These are phyloP conservation scores for Rhea americana DNA, from an alignment of 2,113 vertebrate species.

Conservation along the genomic window DNA sequence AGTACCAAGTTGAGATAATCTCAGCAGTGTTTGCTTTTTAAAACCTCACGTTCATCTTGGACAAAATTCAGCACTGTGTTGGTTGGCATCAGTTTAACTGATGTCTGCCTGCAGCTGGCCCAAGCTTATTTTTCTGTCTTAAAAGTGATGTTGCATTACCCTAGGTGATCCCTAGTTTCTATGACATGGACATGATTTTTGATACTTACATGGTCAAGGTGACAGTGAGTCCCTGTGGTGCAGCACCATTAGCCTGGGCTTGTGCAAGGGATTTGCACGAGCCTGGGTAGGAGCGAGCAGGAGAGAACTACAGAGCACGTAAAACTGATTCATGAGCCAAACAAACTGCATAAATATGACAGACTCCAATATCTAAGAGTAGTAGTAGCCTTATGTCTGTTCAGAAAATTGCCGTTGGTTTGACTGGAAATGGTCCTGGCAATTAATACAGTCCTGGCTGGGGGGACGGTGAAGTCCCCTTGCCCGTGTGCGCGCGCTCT, in stretches of 20 bases:
- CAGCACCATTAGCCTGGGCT: not conserved
- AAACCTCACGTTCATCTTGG: not conserved
- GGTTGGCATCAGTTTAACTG: not conserved
- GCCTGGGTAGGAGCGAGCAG: not conserved
- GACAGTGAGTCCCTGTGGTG: not conserved
- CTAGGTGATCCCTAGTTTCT: not conserved
- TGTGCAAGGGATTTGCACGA: not conserved
- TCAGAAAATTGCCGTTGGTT: not conserved
- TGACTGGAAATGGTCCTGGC: accelerated
- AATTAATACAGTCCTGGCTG: accelerated
- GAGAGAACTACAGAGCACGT: not conserved
- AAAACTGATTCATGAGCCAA: not conserved
- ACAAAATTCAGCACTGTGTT: not conserved
- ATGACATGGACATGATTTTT: not conserved
- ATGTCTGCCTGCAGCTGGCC: not conserved
- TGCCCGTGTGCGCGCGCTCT: not conserved
- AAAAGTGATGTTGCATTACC: not conserved
- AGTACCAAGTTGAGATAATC: not conserved
- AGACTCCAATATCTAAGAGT: not conserved
- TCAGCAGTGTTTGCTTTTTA: not conserved
- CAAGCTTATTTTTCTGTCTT: not conserved
- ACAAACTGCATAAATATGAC: not conserved
- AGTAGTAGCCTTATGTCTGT: accelerated
- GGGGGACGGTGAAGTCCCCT: not conserved
- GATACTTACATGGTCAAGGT: not conserved